phyloP scores from a whole-genome alignment of 2,888 invertebrate species.

The Salpingus planirostris region DNA sequence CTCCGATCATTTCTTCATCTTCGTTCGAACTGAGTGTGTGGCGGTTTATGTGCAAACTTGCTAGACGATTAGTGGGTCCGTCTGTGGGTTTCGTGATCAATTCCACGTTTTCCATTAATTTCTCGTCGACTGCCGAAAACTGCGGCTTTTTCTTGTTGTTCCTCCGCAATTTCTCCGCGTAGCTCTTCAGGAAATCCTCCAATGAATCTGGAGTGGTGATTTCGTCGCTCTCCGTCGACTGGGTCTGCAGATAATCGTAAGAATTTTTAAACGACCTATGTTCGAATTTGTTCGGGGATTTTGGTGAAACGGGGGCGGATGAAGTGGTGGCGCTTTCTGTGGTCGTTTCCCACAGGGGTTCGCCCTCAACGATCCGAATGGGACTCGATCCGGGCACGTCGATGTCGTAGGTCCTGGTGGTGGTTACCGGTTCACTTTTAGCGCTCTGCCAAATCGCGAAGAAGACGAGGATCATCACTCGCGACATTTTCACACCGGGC shows the following conservation, averaged over 20 bases:
- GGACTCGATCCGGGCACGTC: constrained; percentile 49
- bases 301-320: no score
- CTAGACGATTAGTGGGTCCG: no score
- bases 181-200: constrained; percentile 53
- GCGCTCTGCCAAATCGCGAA: constrained; percentile 8
- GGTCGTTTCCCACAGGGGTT: constrained; percentile 23
- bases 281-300: constrained; percentile 5
- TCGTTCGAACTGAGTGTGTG: no score
- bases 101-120: no score
- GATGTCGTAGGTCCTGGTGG: constrained; percentile 46
- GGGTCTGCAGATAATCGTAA: no score
- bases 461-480: constrained; percentile 14
- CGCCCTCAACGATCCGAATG: constrained; percentile 50
- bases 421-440: constrained; percentile 13
- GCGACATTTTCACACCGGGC: constrained; percentile 21
- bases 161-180: constrained; percentile 40
- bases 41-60: no score
- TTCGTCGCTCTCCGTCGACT: no score
- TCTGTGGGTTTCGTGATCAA: constrained; percentile 14
- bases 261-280: constrained; percentile 32
- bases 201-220: constrained; percentile 40
- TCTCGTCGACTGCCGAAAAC: no score
- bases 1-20: constrained; percentile 9
- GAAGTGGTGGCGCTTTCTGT: no score
- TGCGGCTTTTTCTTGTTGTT: constrained; percentile 12